A percentile compares a stretch with the other conserved stretches of the same genome.
Evolutionary conservation across 64 coral and sea anemone species (phyloP).

Genomic region (Dendronephthya gigantea): DNA sequence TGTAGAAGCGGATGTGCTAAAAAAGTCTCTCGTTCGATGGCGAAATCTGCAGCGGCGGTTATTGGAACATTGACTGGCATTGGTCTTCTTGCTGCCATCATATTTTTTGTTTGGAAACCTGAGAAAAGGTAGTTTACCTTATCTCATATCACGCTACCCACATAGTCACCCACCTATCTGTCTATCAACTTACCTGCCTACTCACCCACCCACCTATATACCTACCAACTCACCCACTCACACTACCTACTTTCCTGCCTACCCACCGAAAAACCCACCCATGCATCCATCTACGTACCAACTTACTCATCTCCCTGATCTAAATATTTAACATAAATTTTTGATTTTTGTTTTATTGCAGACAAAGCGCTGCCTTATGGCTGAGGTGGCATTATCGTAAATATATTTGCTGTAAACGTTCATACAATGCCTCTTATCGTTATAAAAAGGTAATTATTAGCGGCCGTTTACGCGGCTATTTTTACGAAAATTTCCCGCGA

Average conservation of each 20-base stretch:
- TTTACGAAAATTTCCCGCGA: too few species aligned
- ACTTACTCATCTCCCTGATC: too few species aligned
- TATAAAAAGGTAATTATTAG: not conserved
- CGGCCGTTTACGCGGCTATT: too few species aligned
- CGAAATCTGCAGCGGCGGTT: not conserved
- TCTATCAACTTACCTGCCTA: too few species aligned
- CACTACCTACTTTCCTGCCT: too few species aligned
- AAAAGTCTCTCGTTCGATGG: not conserved
- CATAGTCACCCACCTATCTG: too few species aligned
- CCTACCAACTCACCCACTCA: too few species aligned
- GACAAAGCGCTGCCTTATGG: not conserved
- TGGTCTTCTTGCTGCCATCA: not conserved
- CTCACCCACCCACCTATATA: too few species aligned
- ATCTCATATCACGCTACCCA: too few species aligned
- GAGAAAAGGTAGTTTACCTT: not conserved
- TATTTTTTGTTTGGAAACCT: not conserved
- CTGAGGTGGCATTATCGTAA: not conserved
- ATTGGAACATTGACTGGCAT: not conserved
- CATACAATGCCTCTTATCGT: not conserved
- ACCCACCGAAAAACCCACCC: too few species aligned
- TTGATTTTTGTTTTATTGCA: not conserved
- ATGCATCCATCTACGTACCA: too few species aligned
- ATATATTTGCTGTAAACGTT: conserved; percentile 11
- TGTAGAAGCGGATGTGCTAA: not conserved
- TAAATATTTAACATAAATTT: too few species aligned